phyloP scores from a whole-genome alignment of 2,888 invertebrate species.

The Dryadula phaetusa region DNA sequence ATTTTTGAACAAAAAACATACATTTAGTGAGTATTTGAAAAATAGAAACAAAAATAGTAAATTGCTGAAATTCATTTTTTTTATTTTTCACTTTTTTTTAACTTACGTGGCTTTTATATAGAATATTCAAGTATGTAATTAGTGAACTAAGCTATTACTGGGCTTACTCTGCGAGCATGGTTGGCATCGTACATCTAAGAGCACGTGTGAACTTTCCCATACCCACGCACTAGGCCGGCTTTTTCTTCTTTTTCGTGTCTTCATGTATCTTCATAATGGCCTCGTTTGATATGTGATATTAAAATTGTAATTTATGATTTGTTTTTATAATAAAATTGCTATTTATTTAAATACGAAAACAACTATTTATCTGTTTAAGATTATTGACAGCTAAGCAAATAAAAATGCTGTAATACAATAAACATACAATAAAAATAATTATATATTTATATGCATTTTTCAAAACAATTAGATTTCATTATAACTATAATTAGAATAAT shows the following conservation, averaged over 20 bases:
- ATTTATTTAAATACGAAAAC: conserved; percentile 1
- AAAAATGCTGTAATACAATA: not conserved
- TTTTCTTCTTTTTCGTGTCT: conserved; percentile 67
- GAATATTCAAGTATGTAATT: not conserved
- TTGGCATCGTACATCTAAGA: conserved; percentile 60
- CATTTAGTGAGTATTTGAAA: not conserved
- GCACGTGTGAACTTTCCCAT: conserved; percentile 84
- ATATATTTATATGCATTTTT: not conserved
- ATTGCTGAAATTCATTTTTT: too few relatives aligned
- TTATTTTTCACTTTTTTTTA: too few relatives aligned
- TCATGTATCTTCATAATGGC: conserved; percentile 47
- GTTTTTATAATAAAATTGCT: conserved; percentile 22
- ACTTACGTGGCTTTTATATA: too few relatives aligned
- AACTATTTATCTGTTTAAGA: not conserved
- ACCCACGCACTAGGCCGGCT: conserved; percentile 72
- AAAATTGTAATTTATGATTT: conserved; percentile 42
- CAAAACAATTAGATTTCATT: not conserved
- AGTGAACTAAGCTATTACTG: not conserved
- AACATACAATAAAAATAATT: not conserved
- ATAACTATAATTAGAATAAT: conserved; percentile 6
- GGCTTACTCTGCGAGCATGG: conserved; percentile 33
- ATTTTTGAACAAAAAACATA: not conserved
- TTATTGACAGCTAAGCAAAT: too few relatives aligned
- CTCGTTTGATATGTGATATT: conserved; percentile 45
- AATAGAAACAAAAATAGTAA: too few relatives aligned